phyloP scores from a whole-genome alignment of 2,797 vertebrate species.

The Pampus argenteus region DNA sequence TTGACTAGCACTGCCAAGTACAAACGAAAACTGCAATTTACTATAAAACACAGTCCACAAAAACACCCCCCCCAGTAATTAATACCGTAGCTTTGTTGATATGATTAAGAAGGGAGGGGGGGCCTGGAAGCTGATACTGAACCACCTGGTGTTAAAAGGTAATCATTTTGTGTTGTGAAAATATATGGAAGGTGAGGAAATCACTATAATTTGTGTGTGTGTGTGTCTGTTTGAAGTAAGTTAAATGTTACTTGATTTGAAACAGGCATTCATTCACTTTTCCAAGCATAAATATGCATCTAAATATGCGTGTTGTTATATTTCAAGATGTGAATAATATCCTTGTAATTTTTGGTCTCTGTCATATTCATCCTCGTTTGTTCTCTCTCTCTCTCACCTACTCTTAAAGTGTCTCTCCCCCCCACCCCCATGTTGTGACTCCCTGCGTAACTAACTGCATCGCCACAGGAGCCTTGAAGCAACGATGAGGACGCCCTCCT shows the following conservation, averaged over 20 bases:
- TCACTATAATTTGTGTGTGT: constrained; percentile 40
- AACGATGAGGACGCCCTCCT: constrained; percentile 16
- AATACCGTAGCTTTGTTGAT: constrained; percentile 33
- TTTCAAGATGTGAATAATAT: constrained; percentile 43
- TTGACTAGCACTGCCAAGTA: neutral
- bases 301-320: constrained; percentile 20
- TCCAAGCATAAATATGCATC: neutral
- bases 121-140: neutral
- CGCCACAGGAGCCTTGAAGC: constrained; percentile 52
- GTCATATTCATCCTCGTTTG: constrained; percentile 7
- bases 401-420: neutral
- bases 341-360: constrained; percentile 35
- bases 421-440: constrained; percentile 38
- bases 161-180: constrained; percentile 43
- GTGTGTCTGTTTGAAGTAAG: constrained; percentile 36
- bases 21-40: constrained; percentile 14
- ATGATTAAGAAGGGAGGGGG: constrained; percentile 22
- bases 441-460: constrained; percentile 48
- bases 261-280: constrained; percentile 6
- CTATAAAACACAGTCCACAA: constrained; percentile 17
- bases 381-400: neutral
- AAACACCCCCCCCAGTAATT: no score
- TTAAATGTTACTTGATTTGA: neutral
- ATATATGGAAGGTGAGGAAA: constrained; percentile 22
- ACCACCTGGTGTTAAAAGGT: constrained; percentile 3